Conservation (phyloP, 2,113 vertebrate species). For the Psilopsiagon aurifrons region DNA sequence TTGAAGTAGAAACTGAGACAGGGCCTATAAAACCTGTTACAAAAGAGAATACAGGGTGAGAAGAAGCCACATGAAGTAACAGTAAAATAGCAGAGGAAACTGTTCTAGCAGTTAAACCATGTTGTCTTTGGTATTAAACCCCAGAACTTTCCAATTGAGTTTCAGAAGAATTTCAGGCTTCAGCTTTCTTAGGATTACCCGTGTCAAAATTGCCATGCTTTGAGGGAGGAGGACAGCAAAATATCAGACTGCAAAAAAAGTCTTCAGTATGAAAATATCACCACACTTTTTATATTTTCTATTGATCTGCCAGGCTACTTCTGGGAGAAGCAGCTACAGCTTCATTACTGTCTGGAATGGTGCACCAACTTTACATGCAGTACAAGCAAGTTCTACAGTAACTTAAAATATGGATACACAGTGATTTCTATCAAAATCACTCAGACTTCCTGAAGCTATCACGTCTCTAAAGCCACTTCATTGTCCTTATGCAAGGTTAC, state of each 20-base stretch:
- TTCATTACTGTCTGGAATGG: rapidly evolving
- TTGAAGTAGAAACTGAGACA: neutral
- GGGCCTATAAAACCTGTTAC: neutral
- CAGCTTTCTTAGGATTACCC: neutral
- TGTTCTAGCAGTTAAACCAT: neutral
- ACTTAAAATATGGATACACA: neutral
- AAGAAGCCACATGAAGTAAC: neutral
- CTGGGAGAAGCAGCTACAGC: neutral
- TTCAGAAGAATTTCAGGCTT: neutral
- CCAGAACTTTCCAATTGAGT: neutral
- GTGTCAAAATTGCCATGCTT: neutral
- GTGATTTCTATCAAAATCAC: neutral
- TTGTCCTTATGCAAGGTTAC: neutral
- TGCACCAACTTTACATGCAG: neutral
- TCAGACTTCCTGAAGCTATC: neutral
- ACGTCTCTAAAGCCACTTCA: neutral
- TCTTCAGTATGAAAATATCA: neutral
- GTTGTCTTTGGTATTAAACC: neutral
- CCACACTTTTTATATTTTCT: neutral
- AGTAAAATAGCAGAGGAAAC: neutral
- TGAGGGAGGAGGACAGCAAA: neutral
- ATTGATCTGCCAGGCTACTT: neutral
- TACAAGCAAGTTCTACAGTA: neutral
- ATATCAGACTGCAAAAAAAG: neutral
- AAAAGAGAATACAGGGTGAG: neutral